Evolutionary conservation across 2,888 invertebrate species (phyloP), one percentile per base, ranked within the genome.

Genomic region (Leptinotarsa rubiginosa): DNA sequence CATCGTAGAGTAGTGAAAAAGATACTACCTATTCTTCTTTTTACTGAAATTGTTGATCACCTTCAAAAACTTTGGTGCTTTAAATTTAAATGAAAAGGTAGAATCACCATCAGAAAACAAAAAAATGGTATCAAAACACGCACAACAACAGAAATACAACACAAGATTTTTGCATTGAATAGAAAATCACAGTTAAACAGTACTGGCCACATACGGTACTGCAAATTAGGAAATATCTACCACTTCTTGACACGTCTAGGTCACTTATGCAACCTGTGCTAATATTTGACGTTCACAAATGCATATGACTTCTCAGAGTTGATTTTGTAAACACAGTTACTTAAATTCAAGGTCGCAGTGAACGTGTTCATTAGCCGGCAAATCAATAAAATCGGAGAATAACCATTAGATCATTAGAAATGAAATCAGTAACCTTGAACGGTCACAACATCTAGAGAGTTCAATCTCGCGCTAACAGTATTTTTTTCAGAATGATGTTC

Each of bases 181-280:
- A 7, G 31, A 7, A 31, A 31, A 31, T 31, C 0, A 31, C 7
- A 31, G 7, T 31, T 31, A 7, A 31, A 1, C 31, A 31, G 31
- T 31, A 31, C 7, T 31, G 31, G 31, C 1, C 41, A 41, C 41
- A 41, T 41, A 3, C 10, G 41, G 41, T 41, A 41, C n/a, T 50
- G n/a, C 15, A 50, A 50, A 50, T n/a, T 13, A 22, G 3, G 13
- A 20, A 56, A 56, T 20, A 20, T 13, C 56, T 22, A 20, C 22
- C 56, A 56, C 18, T 56, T 20, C 56, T 13, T 3, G 41, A 18
- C 10, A 20, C 20, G 50, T 3, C n/a, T 56, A 13, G 10, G 20
- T 56, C 56, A 56, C 20, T 56, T 56, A 56, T 20, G 56, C 56
- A 56, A 56, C 20, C 18, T 20, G 56, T 56, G 20, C 56, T 56